Conservation (phyloP, 2,888 invertebrate species). For the Tetrapedia diversipes region DNA sequence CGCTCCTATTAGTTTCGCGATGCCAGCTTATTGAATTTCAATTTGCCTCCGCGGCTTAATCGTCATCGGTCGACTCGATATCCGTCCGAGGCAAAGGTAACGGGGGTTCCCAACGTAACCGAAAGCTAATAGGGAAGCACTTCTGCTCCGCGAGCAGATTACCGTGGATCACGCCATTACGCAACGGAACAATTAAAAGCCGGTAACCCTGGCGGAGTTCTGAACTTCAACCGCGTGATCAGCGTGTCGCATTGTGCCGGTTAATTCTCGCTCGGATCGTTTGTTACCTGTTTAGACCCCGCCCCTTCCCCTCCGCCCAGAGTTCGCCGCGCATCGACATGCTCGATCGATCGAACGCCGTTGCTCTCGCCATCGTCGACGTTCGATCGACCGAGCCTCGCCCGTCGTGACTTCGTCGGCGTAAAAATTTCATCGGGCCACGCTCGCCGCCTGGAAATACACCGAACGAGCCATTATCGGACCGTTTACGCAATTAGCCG, state of each 20-base stretch:
- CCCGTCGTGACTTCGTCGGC: not conserved
- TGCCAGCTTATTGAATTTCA: slow-evolving; percentile 48
- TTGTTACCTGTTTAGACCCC: not conserved
- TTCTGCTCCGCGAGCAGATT: slow-evolving; percentile 51
- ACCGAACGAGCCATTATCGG: slow-evolving; percentile 36
- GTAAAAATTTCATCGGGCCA: slow-evolving; percentile 15
- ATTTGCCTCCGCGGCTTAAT: slow-evolving; percentile 35
- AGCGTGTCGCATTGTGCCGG: slow-evolving; percentile 9
- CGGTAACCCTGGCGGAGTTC: slow-evolving; percentile 19
- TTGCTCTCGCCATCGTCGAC: not conserved
- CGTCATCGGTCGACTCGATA: slow-evolving; percentile 51
- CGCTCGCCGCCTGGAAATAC: slow-evolving; percentile 8
- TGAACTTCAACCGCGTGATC: slow-evolving; percentile 38
- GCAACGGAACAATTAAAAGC: slow-evolving; percentile 50
- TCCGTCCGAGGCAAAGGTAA: slow-evolving; percentile 38
- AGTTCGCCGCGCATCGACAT: too few relatives aligned
- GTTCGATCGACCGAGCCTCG: not conserved
- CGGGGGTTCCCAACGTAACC: slow-evolving; percentile 51
- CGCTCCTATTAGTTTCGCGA: slow-evolving; percentile 39
- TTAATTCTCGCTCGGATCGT: not conserved
- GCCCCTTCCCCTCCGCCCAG: too few relatives aligned
- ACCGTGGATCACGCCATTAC: slow-evolving; percentile 54
- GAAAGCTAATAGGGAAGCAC: slow-evolving; percentile 62
- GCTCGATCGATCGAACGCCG: not conserved
- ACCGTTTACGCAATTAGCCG: slow-evolving; percentile 52